phyloP scores from a whole-genome alignment of 2,113 vertebrate species.

The Crocuta crocuta region DNA sequence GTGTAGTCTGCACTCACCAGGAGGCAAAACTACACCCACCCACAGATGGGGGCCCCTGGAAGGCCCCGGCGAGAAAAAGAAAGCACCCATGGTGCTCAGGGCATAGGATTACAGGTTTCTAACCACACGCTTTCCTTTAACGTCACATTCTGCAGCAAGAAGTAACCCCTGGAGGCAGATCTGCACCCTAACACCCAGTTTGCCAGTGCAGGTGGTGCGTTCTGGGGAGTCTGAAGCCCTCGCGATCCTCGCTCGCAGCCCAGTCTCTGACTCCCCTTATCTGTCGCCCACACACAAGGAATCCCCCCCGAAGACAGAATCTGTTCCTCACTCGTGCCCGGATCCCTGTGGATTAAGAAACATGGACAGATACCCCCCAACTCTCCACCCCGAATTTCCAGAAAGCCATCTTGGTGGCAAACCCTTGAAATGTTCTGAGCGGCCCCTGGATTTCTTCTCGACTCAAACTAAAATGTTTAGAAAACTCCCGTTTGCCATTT shows the following conservation, averaged over 20 bases:
- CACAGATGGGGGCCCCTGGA: rapidly evolving
- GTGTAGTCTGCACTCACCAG: rapidly evolving
- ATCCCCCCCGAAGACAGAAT: not conserved
- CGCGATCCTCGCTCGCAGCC: rapidly evolving
- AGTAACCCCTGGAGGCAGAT: not conserved
- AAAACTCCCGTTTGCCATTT: not conserved
- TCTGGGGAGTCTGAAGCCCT: not conserved
- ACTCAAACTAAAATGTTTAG: not conserved
- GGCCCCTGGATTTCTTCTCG: not conserved
- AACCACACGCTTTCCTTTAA: not conserved
- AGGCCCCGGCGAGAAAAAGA: rapidly evolving
- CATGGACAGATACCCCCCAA: rapidly evolving
- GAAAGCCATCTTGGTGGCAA: not conserved
- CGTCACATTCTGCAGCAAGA: not conserved
- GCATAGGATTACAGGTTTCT: rapidly evolving
- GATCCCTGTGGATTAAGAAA: not conserved
- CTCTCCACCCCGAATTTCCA: not conserved
- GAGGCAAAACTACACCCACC: rapidly evolving
- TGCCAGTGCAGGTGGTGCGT: rapidly evolving
- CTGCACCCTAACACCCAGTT: rapidly evolving
- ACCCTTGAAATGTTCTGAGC: not conserved
- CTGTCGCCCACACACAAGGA: too few relatives aligned
- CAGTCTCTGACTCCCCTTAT: rapidly evolving
- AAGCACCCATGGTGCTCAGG: rapidly evolving
- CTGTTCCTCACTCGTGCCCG: rapidly evolving